Evolutionary conservation across 2,113 vertebrate genomes (phyloP).

Genomic region (Cynopterus brachyotis): DNA sequence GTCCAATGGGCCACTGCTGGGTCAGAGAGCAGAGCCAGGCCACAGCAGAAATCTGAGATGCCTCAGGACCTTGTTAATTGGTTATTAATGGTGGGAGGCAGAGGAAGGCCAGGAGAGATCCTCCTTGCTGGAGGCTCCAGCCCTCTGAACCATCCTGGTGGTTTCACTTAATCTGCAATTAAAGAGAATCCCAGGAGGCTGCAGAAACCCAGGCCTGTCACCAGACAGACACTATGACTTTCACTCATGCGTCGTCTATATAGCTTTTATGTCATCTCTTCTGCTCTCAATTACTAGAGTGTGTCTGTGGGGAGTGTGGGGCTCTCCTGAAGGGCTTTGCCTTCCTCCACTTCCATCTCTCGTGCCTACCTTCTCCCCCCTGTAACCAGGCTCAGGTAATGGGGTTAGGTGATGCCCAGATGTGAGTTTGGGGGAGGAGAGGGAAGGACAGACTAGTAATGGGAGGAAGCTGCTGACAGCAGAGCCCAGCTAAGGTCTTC

Average conservation of each 20-base stretch:
- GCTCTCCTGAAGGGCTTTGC: background rate
- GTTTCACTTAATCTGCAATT: constrained; percentile 65
- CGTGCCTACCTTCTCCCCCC: background rate
- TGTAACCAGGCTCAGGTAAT: background rate
- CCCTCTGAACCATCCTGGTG: background rate
- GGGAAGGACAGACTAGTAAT: background rate
- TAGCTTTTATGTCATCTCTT: background rate
- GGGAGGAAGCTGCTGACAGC: background rate
- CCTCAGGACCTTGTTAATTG: constrained; percentile 36
- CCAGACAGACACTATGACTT: background rate
- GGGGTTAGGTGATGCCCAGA: background rate
- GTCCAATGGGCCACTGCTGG: background rate
- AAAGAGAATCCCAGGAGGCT: constrained; percentile 50
- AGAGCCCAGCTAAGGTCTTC: background rate
- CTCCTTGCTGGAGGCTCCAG: background rate
- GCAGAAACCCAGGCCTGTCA: background rate
- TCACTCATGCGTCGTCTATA: background rate
- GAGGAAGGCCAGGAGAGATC: background rate
- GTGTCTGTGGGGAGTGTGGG: background rate
- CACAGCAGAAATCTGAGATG: background rate
- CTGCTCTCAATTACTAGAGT: constrained; percentile 29
- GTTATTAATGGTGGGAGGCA: background rate
- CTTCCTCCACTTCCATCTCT: background rate
- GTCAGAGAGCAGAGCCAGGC: constrained; percentile 34
- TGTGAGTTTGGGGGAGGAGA: background rate